Evolutionary conservation across 2,113 vertebrate species (phyloP).

Genomic region (Cinclus cinclus): DNA sequence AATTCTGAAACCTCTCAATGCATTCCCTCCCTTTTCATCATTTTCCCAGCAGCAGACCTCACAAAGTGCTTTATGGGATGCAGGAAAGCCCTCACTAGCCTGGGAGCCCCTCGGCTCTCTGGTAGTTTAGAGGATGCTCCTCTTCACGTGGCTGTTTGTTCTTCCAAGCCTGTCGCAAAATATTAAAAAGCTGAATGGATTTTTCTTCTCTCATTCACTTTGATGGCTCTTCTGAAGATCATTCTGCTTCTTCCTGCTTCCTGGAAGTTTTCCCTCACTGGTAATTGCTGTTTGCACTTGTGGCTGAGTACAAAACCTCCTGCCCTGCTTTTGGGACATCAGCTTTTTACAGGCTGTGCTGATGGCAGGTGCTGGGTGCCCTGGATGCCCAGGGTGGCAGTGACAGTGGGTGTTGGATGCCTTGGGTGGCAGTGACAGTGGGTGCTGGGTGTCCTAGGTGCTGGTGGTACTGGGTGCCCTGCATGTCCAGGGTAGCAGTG

Average conservation of each 20-base stretch:
- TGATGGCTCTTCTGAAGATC: neutral
- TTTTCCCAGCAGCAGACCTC: neutral
- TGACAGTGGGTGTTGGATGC: fast-evolving
- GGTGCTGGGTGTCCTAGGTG: neutral
- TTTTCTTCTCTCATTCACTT: neutral
- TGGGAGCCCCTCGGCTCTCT: neutral
- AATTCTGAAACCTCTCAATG: neutral
- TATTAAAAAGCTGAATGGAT: neutral
- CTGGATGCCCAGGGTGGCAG: neutral
- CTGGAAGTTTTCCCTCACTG: neutral
- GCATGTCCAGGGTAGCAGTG: too few relatives aligned
- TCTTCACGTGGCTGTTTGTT: neutral
- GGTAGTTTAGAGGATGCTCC: neutral
- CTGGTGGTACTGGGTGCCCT: neutral
- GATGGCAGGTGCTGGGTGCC: neutral
- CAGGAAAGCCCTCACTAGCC: neutral
- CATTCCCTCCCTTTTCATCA: neutral
- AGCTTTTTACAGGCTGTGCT: neutral
- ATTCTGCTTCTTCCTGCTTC: neutral
- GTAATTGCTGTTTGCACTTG: neutral
- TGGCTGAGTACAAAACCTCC: neutral
- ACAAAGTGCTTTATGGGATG: fast-evolving
- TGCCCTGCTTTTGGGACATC: neutral
- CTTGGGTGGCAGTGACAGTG: neutral
- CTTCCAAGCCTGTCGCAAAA: neutral